Evolutionary conservation across 2,888 invertebrate genomes (phyloP).

Genomic region (Strigamia maritima): DNA sequence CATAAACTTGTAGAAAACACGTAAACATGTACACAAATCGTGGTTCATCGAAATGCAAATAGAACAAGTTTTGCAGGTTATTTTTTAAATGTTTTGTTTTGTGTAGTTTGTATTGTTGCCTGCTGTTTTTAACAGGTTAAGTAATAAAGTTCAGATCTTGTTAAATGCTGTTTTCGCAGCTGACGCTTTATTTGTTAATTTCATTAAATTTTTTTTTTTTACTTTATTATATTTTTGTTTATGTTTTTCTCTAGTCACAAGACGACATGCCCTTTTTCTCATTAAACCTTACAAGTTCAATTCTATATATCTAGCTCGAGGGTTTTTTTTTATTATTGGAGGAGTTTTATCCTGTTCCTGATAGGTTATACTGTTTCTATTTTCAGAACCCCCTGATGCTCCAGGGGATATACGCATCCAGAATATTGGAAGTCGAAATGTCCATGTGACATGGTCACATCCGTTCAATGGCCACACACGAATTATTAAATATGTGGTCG

Average conservation of each 20-base stretch:
- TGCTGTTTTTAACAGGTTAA: background rate
- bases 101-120: background rate
- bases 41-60: too few relatives aligned
- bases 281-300: background rate
- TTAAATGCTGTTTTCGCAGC: constrained; percentile 16
- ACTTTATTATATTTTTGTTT: background rate
- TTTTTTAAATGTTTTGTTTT: too few relatives aligned
- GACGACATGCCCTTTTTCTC: background rate
- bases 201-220: background rate
- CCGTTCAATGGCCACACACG: constrained; percentile 53
- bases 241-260: background rate
- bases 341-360: background rate
- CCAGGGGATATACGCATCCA: constrained; percentile 49
- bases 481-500: constrained; percentile 49
- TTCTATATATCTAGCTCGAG: background rate
- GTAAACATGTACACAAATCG: too few relatives aligned
- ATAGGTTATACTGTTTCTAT: background rate
- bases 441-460: constrained; percentile 49
- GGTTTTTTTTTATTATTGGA: background rate
- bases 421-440: constrained; percentile 48
- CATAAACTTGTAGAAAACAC: background rate
- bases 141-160: background rate
- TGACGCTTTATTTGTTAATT: constrained; percentile 8
- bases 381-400: constrained; percentile 52
- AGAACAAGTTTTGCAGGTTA: too few relatives aligned